Conservation (phyloP, 1,140 invertebrate species). For the Gonioctena quinquepunctata region DNA sequence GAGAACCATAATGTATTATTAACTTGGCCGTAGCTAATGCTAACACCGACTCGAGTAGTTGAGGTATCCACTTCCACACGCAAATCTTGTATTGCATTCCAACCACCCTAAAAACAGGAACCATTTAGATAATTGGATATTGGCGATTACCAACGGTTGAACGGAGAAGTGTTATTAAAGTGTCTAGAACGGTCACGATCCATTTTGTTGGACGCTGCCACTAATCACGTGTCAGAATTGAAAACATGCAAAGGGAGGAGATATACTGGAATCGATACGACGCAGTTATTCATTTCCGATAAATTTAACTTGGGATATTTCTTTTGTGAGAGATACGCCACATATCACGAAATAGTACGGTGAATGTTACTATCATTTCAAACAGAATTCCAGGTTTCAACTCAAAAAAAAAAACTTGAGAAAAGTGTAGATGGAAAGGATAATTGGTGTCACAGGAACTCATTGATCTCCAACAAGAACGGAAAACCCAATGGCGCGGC, state of each 20-base stretch:
- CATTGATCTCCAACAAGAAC: too few species aligned
- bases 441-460: too few species aligned
- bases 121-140: background rate
- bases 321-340: background rate
- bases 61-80: too few species aligned
- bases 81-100: background rate
- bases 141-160: conserved; percentile 26
- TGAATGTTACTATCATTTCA: too few species aligned
- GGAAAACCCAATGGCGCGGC: too few species aligned
- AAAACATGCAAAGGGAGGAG: conserved; percentile 32
- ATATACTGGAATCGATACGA: conserved; percentile 19
- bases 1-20: too few species aligned
- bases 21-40: too few species aligned
- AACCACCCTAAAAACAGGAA: background rate
- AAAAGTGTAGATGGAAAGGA: too few species aligned
- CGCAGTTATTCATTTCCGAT: background rate
- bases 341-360: background rate
- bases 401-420: too few species aligned
- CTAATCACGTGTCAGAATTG: conserved; percentile 31
- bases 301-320: background rate
- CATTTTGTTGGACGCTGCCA: conserved; percentile 28
- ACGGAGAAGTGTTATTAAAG: conserved; percentile 31
- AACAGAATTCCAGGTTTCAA: too few species aligned
- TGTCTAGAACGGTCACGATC: conserved; percentile 31
- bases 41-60: too few species aligned